These are phyloP conservation scores for Nannobrachium achirus DNA, from an alignment of 2,113 vertebrate genomes.

Conservation along the genomic window DNA sequence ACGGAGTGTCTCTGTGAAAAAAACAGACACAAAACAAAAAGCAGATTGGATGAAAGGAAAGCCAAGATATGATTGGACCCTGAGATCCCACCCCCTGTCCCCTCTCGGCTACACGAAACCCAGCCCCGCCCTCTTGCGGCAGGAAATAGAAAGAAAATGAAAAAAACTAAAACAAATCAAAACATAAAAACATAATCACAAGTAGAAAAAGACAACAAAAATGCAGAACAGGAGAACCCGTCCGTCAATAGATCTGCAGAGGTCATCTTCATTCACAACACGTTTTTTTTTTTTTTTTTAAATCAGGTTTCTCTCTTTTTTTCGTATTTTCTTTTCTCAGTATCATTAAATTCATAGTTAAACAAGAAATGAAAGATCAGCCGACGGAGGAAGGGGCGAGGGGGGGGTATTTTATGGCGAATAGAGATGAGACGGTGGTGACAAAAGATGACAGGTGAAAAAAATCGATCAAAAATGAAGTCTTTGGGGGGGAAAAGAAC, in stretches of 20 bases:
- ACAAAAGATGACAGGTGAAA: not conserved
- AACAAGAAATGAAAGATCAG: conserved; percentile 68
- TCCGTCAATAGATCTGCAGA: conserved; percentile 68
- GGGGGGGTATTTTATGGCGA: conserved; percentile 46
- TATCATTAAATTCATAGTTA: conserved; percentile 55
- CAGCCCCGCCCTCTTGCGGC: conserved; percentile 36
- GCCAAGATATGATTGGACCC: conserved; percentile 70
- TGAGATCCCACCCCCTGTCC: conserved; percentile 49
- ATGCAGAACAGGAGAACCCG: conserved; percentile 41
- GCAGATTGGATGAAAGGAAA: not conserved
- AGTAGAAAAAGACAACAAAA: conserved; percentile 67
- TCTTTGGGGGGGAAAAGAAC: not conserved
- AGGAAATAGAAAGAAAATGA: conserved; percentile 30
- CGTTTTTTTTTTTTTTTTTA: conserved; percentile 29
- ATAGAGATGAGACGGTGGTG: conserved; percentile 24
- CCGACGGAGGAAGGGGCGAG: conserved; percentile 24
- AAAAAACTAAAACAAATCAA: conserved; percentile 28
- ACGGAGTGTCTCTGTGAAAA: conserved; percentile 37
- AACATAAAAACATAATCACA: conserved; percentile 29
- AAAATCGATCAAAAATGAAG: too few relatives aligned
- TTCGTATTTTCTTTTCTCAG: conserved; percentile 56
- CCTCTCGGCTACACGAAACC: conserved; percentile 28
- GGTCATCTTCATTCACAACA: conserved; percentile 60
- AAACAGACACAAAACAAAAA: conserved; percentile 58
- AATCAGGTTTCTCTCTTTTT: conserved; percentile 31